These are phyloP conservation scores for Trachymyrmex cornetzi DNA, from an alignment of 1,140 invertebrate genomes.

Conservation along the genomic window DNA sequence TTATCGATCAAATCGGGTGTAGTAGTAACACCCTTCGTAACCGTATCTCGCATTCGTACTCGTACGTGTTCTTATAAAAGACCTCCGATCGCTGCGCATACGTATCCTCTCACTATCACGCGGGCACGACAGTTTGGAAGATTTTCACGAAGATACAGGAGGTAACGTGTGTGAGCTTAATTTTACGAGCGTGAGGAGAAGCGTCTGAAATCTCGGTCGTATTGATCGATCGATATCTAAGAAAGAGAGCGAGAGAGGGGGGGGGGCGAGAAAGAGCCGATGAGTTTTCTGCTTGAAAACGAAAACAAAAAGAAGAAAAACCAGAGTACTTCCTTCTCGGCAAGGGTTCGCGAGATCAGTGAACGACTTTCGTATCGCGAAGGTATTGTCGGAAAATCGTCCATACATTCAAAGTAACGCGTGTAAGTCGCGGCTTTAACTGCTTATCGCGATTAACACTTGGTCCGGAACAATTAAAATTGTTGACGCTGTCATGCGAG, in stretches of 20 bases:
- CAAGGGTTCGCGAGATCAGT: constrained; percentile 29
- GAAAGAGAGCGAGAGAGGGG: background rate
- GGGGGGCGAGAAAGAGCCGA: background rate
- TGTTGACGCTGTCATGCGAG: constrained; percentile 1
- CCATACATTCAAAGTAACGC: constrained; percentile 54
- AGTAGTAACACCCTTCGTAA: background rate
- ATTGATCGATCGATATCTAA: constrained; percentile 48
- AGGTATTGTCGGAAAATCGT: constrained; percentile 35
- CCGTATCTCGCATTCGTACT: constrained; percentile 48
- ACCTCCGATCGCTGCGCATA: constrained; percentile 26
- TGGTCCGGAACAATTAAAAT: constrained; percentile 54
- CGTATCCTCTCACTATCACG: constrained; percentile 43
- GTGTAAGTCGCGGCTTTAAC: constrained; percentile 55
- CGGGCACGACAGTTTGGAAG: constrained; percentile 47
- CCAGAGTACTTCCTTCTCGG: background rate
- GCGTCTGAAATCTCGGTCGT: constrained; percentile 39
- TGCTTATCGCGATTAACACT: constrained; percentile 62
- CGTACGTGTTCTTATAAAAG: constrained; percentile 63
- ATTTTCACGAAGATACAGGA: constrained; percentile 54
- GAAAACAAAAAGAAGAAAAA: background rate
- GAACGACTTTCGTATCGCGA: constrained; percentile 45
- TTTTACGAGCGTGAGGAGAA: constrained; percentile 51
- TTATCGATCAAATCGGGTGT: constrained; percentile 54
- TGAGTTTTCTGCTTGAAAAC: background rate
- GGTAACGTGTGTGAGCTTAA: constrained; percentile 59